Evolutionary conservation across 2,113 vertebrate species (phyloP).

Genomic region (Tonatia bakeri): DNA sequence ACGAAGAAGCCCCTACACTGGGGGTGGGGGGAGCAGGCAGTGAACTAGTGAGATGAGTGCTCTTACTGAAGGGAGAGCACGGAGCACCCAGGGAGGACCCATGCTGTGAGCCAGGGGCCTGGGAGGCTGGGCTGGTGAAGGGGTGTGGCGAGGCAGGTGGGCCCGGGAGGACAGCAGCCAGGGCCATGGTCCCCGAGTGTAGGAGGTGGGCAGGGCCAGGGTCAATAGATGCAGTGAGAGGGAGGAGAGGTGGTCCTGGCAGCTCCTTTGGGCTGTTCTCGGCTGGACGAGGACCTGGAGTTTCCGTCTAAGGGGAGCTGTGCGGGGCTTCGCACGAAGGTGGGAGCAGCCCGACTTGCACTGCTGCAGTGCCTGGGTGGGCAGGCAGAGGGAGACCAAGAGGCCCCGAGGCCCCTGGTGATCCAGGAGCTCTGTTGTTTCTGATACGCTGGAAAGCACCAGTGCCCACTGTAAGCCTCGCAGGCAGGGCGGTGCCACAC

Average conservation of each 20-base stretch:
- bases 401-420: neutral
- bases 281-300: neutral
- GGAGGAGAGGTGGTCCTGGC: neutral
- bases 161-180: neutral
- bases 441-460: accelerated
- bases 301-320: neutral
- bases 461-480: no score
- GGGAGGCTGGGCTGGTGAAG: neutral
- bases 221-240: neutral
- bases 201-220: neutral
- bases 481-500: accelerated
- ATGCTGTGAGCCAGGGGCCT: neutral
- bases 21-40: neutral
- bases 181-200: accelerated
- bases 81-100: neutral
- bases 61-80: neutral
- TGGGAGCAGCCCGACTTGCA: neutral
- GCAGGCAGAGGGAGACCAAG: neutral
- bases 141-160: neutral
- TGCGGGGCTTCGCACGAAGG: neutral
- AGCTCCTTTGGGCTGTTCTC: neutral
- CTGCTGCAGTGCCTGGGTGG: neutral
- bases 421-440: neutral
- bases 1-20: neutral
- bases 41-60: neutral